phyloP scores from a whole-genome alignment of 2,113 vertebrate species.

The Hippocampus comes region DNA sequence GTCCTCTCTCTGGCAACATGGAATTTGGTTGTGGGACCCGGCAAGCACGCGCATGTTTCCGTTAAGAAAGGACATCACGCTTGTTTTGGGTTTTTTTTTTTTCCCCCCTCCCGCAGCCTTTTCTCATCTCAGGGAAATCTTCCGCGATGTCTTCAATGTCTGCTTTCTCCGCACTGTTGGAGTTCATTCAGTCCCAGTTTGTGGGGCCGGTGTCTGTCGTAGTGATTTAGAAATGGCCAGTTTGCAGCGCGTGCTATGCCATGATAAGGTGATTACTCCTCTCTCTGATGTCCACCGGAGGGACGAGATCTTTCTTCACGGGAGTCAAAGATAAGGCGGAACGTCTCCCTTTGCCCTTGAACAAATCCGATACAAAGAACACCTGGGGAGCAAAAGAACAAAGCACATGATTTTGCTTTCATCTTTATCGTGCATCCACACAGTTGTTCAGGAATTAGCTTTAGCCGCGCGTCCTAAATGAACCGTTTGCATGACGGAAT shows the following conservation, averaged over 20 bases:
- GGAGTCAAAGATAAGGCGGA: slow-evolving; percentile 33
- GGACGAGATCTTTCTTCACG: slow-evolving; percentile 65
- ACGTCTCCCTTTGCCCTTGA: slow-evolving; percentile 61
- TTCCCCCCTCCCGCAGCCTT: neutral
- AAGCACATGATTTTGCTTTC: neutral
- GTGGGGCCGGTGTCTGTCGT: slow-evolving; percentile 29
- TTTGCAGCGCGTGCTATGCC: slow-evolving; percentile 44
- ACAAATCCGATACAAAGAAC: slow-evolving; percentile 71
- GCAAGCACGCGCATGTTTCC: slow-evolving; percentile 25
- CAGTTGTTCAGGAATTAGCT: too few relatives aligned
- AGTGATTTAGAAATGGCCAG: slow-evolving; percentile 36
- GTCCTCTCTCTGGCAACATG: slow-evolving; percentile 36
- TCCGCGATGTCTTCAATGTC: slow-evolving; percentile 22
- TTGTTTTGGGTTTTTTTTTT: slow-evolving; percentile 12
- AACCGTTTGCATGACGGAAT: too few relatives aligned
- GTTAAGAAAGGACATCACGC: slow-evolving; percentile 7
- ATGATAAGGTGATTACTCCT: slow-evolving; percentile 66
- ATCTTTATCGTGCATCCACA: neutral
- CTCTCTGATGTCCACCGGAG: slow-evolving; percentile 59
- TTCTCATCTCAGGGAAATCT: slow-evolving; percentile 22
- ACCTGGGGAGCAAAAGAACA: slow-evolving; percentile 35
- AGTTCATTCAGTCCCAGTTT: slow-evolving; percentile 22
- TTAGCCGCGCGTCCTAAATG: too few relatives aligned
- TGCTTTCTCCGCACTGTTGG: slow-evolving; percentile 21
- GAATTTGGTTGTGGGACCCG: slow-evolving; percentile 23